Evolutionary conservation across 2,797 vertebrate genomes (phyloP).

Genomic region (Xenentodon cancila): DNA sequence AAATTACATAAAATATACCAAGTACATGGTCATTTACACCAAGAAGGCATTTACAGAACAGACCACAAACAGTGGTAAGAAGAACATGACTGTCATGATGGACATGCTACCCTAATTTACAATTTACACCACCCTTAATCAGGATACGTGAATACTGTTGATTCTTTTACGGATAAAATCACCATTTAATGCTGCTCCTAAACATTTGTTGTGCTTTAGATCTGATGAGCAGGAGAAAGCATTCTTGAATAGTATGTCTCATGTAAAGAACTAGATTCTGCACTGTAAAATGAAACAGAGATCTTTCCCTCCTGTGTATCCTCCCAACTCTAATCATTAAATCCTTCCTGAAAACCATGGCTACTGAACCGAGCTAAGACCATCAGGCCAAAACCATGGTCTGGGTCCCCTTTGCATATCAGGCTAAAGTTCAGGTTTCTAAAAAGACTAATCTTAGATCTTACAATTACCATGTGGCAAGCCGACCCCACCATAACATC

Average conservation of each 20-base stretch:
- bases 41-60: background rate
- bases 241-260: no score
- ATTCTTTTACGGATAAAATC: no score
- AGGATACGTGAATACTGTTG: no score
- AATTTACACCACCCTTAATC: no score
- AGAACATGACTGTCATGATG: background rate
- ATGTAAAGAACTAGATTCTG: background rate
- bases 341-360: conserved; percentile 15
- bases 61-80: background rate
- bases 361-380: background rate
- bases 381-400: conserved; percentile 11
- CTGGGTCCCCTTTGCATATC: conserved; percentile 8
- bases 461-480: conserved; percentile 32
- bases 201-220: no score
- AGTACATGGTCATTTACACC: no score
- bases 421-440: background rate
- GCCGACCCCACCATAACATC: conserved; percentile 29
- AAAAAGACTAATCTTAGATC: conserved; percentile 11
- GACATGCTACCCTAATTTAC: no score
- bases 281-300: conserved; percentile 1
- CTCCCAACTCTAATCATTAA: conserved; percentile 18
- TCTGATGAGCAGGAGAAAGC: no score
- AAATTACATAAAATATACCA: no score
- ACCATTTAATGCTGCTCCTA: no score
- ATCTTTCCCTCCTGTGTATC: conserved; percentile 31